Evolutionary conservation across 1,140 invertebrate genomes (phyloP), one percentile per base, ranked within the genome.

Genomic region (Scaptomyza graminum): DNA sequence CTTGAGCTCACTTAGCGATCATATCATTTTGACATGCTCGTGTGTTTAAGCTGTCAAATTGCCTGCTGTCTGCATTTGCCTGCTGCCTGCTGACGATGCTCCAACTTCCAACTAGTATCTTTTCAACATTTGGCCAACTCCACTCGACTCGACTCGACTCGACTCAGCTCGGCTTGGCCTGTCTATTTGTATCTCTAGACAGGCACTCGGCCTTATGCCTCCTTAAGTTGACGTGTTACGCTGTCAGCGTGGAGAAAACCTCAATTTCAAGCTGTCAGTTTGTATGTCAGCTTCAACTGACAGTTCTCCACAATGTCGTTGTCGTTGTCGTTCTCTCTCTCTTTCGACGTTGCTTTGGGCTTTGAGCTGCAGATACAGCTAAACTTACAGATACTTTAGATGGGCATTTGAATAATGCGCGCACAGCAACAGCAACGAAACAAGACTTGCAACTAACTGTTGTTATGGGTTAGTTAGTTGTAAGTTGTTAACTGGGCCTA

Each of bases 181-280:
- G 82, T 87, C 82, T 87, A 88, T 87, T 87, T 87, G 82, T 87
- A 88, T 87, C 83, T 87, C 83, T 87, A 85, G 82, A 88, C 82
- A 88, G 82, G 82, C 82, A 87, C 83, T 87, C 83, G 82, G 83
- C 78, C 82, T 85, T 79, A 85, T 85, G 82, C 82, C 82, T 85
- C 78, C 83, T 87, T 87, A 88, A 87, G 83, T 87, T 87, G 83
- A 87, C 83, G 83, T 88, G 83, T 88, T 89, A 88, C 79, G 83
- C 83, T 88, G 83, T 88, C 83, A 89, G 83, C 83, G 74, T 89
- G 73, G 84, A 88, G 83, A 88, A 88, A 88, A 88, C 83, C 83
- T 88, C 83, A 88, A 88, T 88, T 88, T 88, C 83, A 88, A 88
- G 81, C 83, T 88, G 83, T 88, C 83, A 88, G 83, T 88, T 88